A percentile compares a stretch with the other conserved stretches of the same genome.
These are phyloP conservation scores for Anticlea derivata DNA, from an alignment of 2,888 invertebrate genomes.

Conservation along the genomic window DNA sequence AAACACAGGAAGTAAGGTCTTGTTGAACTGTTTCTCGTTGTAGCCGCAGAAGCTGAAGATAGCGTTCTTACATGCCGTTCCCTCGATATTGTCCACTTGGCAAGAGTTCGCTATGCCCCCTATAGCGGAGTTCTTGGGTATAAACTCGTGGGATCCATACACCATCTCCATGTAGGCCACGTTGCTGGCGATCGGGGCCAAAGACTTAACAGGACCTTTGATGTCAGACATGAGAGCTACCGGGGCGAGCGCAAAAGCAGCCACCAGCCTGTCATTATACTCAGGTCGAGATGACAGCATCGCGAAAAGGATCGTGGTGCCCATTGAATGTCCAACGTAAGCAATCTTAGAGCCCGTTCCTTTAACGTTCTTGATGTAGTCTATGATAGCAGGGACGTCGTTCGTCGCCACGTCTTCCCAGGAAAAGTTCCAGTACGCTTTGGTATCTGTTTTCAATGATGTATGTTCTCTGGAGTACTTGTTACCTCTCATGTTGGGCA, in stretches of 20 bases:
- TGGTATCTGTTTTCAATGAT: conserved; percentile 77
- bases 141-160: conserved; percentile 88
- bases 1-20: conserved; percentile 87
- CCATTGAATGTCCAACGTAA: conserved; percentile 97
- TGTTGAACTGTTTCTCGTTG: conserved; percentile 87
- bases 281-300: conserved; percentile 87
- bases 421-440: conserved; percentile 89
- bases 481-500: conserved; percentile 93
- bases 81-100: conserved; percentile 72
- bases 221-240: conserved; percentile 86
- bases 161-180: conserved; percentile 84
- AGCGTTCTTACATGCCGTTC: conserved; percentile 87
- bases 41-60: conserved; percentile 89
- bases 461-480: conserved; percentile 87
- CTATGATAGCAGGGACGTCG: conserved; percentile 94
- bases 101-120: conserved; percentile 85
- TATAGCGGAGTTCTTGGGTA: conserved; percentile 86
- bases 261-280: conserved; percentile 85
- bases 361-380: conserved; percentile 80
- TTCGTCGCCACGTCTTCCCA: conserved; percentile 95
- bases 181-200: conserved; percentile 86
- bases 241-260: conserved; percentile 88
- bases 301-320: conserved; percentile 90
- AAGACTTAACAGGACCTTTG: conserved; percentile 85
- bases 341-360: conserved; percentile 65